Percentiles rank a stretch among this genome's conserved stretches.
phyloP scores from a whole-genome alignment of 2,888 invertebrate species.

The Cyclophora albipunctata region DNA sequence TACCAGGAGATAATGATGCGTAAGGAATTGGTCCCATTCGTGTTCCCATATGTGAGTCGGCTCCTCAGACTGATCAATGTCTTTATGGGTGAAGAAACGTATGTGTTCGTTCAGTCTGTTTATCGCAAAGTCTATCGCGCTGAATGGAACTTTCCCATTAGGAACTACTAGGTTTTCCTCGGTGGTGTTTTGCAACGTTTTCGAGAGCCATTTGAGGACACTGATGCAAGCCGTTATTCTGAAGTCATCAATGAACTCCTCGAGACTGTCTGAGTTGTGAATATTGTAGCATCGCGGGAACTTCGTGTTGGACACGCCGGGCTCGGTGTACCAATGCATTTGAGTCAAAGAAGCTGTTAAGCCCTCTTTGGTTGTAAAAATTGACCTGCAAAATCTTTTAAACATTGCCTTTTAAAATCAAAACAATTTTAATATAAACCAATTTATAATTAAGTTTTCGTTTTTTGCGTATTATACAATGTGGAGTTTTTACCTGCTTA shows the following conservation, averaged over 20 bases:
- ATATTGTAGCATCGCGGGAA: conserved; percentile 93
- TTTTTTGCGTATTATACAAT: no score
- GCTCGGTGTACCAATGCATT: conserved; percentile 90
- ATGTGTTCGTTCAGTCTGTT: conserved; percentile 85
- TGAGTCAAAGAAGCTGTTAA: conserved; percentile 85
- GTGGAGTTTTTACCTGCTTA: conserved; percentile 56
- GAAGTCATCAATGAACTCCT: conserved; percentile 91
- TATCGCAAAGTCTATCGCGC: conserved; percentile 87
- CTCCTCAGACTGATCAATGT: conserved; percentile 84
- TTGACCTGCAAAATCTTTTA: conserved; percentile 88
- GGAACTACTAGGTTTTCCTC: conserved; percentile 71
- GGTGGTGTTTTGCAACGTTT: conserved; percentile 70
- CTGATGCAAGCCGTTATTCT: conserved; percentile 91
- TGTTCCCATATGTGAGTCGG: conserved; percentile 82
- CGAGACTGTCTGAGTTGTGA: conserved; percentile 86
- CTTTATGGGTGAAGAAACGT: conserved; percentile 82
- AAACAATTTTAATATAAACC: not conserved
- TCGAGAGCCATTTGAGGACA: conserved; percentile 85
- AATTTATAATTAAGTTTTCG: no score
- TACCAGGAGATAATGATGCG: conserved; percentile 80
- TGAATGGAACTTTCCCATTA: conserved; percentile 82
- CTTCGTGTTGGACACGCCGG: conserved; percentile 84
- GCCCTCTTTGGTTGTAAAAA: conserved; percentile 95
- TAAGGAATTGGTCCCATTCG: conserved; percentile 92
- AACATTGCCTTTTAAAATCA: conserved; percentile 3